Evolutionary conservation across 1,140 invertebrate species (phyloP).

Genomic region (Cydia pomonella): DNA sequence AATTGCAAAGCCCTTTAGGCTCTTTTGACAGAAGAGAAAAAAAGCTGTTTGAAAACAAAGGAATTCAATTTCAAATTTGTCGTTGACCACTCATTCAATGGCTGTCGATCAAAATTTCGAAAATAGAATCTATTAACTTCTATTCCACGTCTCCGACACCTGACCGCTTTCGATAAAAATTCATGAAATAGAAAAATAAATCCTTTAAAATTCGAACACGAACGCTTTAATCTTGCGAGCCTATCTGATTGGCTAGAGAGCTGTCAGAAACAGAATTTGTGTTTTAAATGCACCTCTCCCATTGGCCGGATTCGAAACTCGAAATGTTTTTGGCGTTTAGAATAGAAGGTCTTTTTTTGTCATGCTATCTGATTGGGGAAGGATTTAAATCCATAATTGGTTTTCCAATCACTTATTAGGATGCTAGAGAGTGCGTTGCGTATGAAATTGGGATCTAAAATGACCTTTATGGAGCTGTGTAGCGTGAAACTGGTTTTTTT

Average conservation of each 20-base stretch:
- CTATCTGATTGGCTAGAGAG: slow-evolving; percentile 66
- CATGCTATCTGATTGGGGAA: slow-evolving; percentile 46
- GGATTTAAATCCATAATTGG: slow-evolving; percentile 55
- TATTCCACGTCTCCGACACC: slow-evolving; percentile 17
- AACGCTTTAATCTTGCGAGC: slow-evolving; percentile 62
- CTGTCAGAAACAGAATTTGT: slow-evolving; percentile 67
- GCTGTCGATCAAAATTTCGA: slow-evolving; percentile 9
- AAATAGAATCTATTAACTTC: slow-evolving; percentile 17
- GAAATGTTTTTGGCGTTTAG: slow-evolving; percentile 51
- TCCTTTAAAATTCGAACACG: slow-evolving; percentile 66
- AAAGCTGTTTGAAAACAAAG: not conserved
- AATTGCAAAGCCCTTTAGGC: too few species aligned
- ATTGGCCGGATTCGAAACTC: slow-evolving; percentile 58
- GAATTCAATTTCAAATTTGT: not conserved
- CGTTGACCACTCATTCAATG: not conserved
- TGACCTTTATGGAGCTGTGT: slow-evolving; percentile 39
- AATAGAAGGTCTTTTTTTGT: slow-evolving; percentile 44
- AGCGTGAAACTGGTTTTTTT: slow-evolving; percentile 36
- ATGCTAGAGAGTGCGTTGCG: slow-evolving; percentile 34
- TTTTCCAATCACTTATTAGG: slow-evolving; percentile 43
- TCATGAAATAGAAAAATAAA: slow-evolving; percentile 50
- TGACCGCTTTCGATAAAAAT: slow-evolving; percentile 29
- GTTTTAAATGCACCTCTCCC: slow-evolving; percentile 64
- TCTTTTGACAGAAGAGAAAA: not conserved
- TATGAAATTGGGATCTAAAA: slow-evolving; percentile 28